Percentiles rank a stretch among this genome's conserved stretches.
phyloP scores from a whole-genome alignment of 2,113 vertebrate species.

The Talpa occidentalis region DNA sequence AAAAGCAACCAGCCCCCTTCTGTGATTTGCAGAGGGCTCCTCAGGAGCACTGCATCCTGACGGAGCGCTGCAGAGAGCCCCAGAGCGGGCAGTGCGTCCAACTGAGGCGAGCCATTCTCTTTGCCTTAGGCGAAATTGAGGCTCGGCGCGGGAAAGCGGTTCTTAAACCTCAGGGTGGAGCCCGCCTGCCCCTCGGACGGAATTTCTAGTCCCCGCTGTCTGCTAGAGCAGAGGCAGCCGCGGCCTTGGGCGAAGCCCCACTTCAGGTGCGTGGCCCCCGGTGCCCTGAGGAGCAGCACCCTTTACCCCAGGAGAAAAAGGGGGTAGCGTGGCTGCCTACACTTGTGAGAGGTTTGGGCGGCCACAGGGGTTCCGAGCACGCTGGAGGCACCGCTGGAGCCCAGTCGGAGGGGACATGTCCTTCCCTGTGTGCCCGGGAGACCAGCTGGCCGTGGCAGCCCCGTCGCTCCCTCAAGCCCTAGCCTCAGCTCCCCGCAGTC shows the following conservation, averaged over 20 bases:
- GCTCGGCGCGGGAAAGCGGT: fast-evolving
- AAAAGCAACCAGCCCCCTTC: background rate
- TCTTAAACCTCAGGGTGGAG: background rate
- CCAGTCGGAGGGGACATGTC: too few species aligned
- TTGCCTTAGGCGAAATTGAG: background rate
- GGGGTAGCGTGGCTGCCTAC: fast-evolving
- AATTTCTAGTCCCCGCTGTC: background rate
- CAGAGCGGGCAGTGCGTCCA: background rate
- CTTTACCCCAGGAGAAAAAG: fast-evolving
- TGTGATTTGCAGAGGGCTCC: background rate
- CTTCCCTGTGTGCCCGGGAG: fast-evolving
- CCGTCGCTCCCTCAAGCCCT: too few species aligned
- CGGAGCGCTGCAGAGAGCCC: fast-evolving
- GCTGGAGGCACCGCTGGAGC: background rate
- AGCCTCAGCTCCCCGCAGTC: background rate
- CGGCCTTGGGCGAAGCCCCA: background rate
- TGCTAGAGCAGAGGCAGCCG: background rate
- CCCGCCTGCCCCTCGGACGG: background rate
- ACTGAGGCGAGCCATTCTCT: fast-evolving
- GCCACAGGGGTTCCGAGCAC: background rate
- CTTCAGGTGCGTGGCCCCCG: background rate
- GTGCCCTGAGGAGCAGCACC: fast-evolving
- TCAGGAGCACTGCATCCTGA: too few species aligned
- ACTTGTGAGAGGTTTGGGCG: background rate
- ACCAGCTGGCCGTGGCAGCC: fast-evolving